Conservation (phyloP, 2,888 invertebrate species). For the Orchesella flavescens region DNA sequence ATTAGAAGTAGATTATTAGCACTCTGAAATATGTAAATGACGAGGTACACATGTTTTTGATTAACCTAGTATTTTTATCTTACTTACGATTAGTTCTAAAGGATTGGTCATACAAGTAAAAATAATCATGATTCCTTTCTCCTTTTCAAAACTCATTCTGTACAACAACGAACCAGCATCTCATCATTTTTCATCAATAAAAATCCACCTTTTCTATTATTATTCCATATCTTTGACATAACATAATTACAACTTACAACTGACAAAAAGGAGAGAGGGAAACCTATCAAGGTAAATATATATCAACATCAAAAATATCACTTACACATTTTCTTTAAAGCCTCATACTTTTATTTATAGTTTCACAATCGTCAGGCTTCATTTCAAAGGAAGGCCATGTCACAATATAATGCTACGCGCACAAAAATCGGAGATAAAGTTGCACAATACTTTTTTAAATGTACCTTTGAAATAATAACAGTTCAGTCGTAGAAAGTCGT, state of each 20-base stretch:
- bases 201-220: too few species aligned
- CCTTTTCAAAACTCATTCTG: background rate
- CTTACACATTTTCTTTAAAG: slow-evolving; percentile 5
- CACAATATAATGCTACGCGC: slow-evolving; percentile 3
- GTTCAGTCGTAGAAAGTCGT: slow-evolving; percentile 31
- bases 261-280: background rate
- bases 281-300: background rate
- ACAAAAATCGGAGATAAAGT: background rate
- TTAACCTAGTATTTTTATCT: too few species aligned
- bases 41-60: background rate
- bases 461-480: background rate
- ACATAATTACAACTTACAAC: too few species aligned
- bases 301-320: slow-evolving; percentile 52
- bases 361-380: slow-evolving; percentile 32
- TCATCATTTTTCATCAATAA: too few species aligned
- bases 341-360: background rate
- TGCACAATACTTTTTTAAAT: background rate
- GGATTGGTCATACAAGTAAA: background rate
- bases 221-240: too few species aligned
- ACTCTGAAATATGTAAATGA: background rate
- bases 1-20: too few species aligned
- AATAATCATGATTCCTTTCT: background rate
- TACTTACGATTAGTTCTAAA: background rate
- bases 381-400: slow-evolving; percentile 33
- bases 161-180: too few species aligned